Evolutionary conservation across 2,113 vertebrate species (phyloP).

Genomic region (Heterotilapia buettikoferi): DNA sequence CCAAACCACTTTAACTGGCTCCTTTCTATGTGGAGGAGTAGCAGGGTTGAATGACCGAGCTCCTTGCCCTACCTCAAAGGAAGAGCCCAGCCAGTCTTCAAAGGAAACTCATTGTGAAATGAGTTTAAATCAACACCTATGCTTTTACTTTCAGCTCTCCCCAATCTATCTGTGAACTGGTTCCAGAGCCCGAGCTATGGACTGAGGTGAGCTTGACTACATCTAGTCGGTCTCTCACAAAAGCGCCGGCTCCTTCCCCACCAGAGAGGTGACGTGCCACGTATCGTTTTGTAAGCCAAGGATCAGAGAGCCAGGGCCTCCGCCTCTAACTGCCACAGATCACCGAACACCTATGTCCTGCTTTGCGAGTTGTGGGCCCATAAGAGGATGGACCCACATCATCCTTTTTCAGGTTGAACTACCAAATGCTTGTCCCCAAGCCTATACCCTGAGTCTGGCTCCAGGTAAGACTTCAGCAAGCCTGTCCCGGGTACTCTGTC

Average conservation of each 20-base stretch:
- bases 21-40: background rate
- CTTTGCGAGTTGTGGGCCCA: background rate
- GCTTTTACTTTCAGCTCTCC: background rate
- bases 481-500: background rate
- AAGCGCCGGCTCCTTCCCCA: background rate
- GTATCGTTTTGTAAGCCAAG: background rate
- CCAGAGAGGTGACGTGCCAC: fast-evolving
- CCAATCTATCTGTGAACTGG: background rate
- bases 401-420: background rate
- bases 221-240: background rate
- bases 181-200: background rate
- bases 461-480: background rate
- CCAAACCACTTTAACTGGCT: background rate
- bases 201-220: background rate
- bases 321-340: background rate
- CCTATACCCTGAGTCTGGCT: background rate
- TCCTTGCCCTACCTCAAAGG: background rate
- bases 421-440: background rate
- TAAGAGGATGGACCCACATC: background rate
- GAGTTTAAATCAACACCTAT: background rate
- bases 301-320: background rate
- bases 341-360: background rate
- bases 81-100: background rate
- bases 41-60: background rate
- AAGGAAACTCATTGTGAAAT: background rate